phyloP scores from a whole-genome alignment of 2,888 invertebrate species.

The Ceratothoa steindachneri region DNA sequence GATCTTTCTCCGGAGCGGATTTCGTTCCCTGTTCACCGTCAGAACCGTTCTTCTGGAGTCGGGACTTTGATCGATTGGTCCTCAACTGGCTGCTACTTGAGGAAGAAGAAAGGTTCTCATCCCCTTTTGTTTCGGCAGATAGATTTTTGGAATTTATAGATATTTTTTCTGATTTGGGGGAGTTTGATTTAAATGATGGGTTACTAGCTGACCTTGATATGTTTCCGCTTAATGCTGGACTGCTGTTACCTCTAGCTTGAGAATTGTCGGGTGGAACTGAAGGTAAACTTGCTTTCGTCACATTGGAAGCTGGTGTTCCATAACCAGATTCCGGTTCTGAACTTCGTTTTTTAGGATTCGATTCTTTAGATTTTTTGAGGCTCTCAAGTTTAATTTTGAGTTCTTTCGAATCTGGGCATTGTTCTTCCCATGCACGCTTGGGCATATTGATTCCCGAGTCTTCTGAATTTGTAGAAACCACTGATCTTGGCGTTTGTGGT shows the following conservation, averaged over 20 bases:
- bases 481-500: constrained; percentile 25
- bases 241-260: background rate
- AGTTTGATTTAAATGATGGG: background rate
- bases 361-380: constrained; percentile 18
- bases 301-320: constrained; percentile 20
- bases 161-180: background rate
- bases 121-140: background rate
- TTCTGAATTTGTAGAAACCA: constrained; percentile 27
- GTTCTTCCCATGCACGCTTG: constrained; percentile 34
- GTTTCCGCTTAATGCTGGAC: background rate
- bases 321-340: constrained; percentile 29
- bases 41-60: background rate
- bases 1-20: constrained; percentile 18
- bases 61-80: background rate
- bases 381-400: constrained; percentile 23
- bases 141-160: background rate
- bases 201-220: background rate
- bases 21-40: background rate
- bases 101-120: background rate
- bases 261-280: background rate
- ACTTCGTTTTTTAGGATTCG: background rate
- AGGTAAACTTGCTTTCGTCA: background rate
- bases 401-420: constrained; percentile 34
- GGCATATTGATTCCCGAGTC: constrained; percentile 41
- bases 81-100: background rate